Evolutionary conservation across 2,888 invertebrate species (phyloP), one percentile per base, ranked within the genome.

Genomic region (Anodontia alba): DNA sequence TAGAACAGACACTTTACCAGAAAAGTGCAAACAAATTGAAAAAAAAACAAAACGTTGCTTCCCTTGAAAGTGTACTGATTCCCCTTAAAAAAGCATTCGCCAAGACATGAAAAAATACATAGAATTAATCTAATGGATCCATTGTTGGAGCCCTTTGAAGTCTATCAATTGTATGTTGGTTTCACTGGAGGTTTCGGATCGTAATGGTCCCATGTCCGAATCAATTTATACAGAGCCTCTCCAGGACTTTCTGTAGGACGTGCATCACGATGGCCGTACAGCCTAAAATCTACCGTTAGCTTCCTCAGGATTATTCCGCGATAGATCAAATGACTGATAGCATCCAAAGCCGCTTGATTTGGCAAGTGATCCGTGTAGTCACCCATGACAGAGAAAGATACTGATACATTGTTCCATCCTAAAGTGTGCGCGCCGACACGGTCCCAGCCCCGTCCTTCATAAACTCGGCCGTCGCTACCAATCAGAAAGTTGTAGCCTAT

Each of bases 391-490:
- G 78, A 20, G 38, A 80, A 87, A 2, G 91, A 91, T 1, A 90
- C 78, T 10, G 89, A 83, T 1, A 78, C 76, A 15, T 80, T 94
- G 97, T 97, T 94, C 96, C 96, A 74, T 10, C 88, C 88, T 8
- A 95, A 95, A 0, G 97, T 96, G 90, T 97, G 97, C 0, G 97
- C 96, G 0, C 97, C 97, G 67, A 96, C 95, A 78, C 94, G 94
- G 84, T 96, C 96, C 97, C 97, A 97, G 0, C 97, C 97, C 3
- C 97, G 96, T 0, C 97, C 97, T 86, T 95, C 96, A 92, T 97
- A 97, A 0, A 96, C 96, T 17, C 96, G 95, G 0, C 97, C 97
- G 91, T 97, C 97, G 3, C 97, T 97, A 0, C 97, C 97, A 0
- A 97, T 96, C 1, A 97, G 93, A 88, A 97, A 97, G 92, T 97